These are phyloP conservation scores for Nycticorax nycticorax DNA, from an alignment of 2,113 vertebrate species.

Conservation along the genomic window DNA sequence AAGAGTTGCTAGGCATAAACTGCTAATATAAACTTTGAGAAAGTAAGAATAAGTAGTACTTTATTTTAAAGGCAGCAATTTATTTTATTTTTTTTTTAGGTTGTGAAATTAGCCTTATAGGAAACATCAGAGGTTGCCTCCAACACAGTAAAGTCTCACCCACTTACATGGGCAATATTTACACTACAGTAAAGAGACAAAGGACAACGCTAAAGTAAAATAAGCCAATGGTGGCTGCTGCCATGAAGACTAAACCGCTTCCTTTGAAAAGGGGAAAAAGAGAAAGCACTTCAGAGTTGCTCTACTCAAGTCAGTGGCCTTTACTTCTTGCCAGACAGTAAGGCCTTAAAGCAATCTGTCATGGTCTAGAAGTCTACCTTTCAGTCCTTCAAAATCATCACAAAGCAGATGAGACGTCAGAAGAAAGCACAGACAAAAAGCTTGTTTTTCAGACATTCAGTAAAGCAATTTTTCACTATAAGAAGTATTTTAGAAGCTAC, in stretches of 20 bases:
- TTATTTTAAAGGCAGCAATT: neutral
- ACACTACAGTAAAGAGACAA: neutral
- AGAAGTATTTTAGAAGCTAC: neutral
- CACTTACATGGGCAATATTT: neutral
- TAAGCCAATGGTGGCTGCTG: neutral
- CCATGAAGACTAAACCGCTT: neutral
- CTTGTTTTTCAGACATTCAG: neutral
- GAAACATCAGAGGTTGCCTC: neutral
- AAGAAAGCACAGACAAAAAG: neutral
- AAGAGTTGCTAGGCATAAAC: neutral
- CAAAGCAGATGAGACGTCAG: neutral
- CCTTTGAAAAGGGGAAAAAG: neutral
- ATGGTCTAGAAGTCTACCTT: neutral
- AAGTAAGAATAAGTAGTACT: neutral
- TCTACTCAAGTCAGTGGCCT: neutral
- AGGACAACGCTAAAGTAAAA: neutral
- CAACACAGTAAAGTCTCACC: neutral
- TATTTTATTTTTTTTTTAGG: neutral
- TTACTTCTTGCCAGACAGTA: slow-evolving; percentile 6
- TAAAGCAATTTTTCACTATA: neutral
- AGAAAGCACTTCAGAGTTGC: neutral
- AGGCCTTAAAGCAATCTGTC: neutral
- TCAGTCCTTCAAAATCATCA: neutral
- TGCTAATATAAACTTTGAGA: neutral
- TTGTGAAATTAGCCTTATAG: neutral